Evolutionary conservation across 1,140 invertebrate genomes (phyloP).

Genomic region (Aleiodes sp.): DNA sequence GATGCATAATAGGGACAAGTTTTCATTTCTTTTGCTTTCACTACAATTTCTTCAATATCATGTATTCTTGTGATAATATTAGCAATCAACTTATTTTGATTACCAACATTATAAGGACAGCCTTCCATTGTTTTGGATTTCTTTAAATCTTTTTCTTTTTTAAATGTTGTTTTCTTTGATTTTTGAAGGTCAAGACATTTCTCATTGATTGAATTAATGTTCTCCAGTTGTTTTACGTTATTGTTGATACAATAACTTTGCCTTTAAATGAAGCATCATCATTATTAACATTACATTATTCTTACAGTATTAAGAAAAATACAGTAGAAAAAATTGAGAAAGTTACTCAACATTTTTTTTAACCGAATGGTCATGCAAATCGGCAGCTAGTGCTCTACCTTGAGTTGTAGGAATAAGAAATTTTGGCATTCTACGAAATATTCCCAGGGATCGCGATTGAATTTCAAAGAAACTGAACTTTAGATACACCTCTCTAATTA

Average conservation of each 20-base stretch:
- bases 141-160: conserved; percentile 73
- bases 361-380: too few species aligned
- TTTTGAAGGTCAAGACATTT: conserved; percentile 89
- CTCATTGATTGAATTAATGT: conserved; percentile 90
- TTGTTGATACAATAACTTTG: conserved; percentile 93
- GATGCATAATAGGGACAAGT: conserved; percentile 93
- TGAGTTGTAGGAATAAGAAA: too few species aligned
- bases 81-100: conserved; percentile 73
- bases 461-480: background rate
- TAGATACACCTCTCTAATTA: too few species aligned
- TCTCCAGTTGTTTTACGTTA: conserved; percentile 79
- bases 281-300: conserved; percentile 33
- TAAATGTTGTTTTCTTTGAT: conserved; percentile 72
- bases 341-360: too few species aligned
- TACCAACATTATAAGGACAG: conserved; percentile 76
- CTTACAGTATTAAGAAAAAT: too few species aligned
- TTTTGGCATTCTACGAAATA: background rate
- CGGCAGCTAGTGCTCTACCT: too few species aligned
- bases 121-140: conserved; percentile 68
- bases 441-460: background rate
- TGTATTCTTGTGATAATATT: conserved; percentile 76
- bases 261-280: conserved; percentile 58
- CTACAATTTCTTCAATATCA: conserved; percentile 90
- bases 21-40: conserved; percentile 73
- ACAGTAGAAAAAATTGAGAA: too few species aligned